phyloP scores from a whole-genome alignment of 2,113 vertebrate species.

The Podarcis cretensis region DNA sequence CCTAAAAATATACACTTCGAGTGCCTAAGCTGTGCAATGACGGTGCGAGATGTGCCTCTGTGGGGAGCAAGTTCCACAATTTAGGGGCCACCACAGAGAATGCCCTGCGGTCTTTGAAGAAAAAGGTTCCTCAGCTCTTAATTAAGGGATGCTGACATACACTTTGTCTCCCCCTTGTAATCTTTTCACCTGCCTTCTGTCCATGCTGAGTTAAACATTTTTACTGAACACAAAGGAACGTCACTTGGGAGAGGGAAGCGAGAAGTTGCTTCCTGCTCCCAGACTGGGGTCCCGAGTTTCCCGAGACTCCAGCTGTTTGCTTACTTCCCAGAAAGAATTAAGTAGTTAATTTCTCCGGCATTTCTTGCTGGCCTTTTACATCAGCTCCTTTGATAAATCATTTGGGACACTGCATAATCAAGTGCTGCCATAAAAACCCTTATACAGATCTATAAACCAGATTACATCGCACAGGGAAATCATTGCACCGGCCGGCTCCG shows the following conservation, averaged over 20 bases:
- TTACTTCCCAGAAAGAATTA: conserved; percentile 57
- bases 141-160: no score
- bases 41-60: no score
- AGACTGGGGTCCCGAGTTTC: conserved; percentile 45
- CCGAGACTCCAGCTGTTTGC: conserved; percentile 52
- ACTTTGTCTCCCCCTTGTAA: not conserved
- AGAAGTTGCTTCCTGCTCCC: conserved; percentile 48
- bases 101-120: not conserved
- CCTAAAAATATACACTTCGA: no score
- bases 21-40: no score
- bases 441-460: conserved; percentile 70
- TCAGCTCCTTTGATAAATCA: conserved; percentile 77
- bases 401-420: conserved; percentile 69
- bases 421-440: conserved; percentile 68
- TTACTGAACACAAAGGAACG: conserved; percentile 39
- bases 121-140: no score
- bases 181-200: conserved; percentile 47
- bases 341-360: conserved; percentile 55
- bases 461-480: conserved; percentile 62
- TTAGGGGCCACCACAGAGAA: not conserved
- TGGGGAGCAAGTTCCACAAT: no score
- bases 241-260: conserved; percentile 45
- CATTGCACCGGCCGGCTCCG: conserved; percentile 59
- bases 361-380: conserved; percentile 75
- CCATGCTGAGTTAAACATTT: conserved; percentile 52